Conservation (phyloP, 92 coral and sea anemone genomes). For the Umimayanthus kanabou region DNA sequence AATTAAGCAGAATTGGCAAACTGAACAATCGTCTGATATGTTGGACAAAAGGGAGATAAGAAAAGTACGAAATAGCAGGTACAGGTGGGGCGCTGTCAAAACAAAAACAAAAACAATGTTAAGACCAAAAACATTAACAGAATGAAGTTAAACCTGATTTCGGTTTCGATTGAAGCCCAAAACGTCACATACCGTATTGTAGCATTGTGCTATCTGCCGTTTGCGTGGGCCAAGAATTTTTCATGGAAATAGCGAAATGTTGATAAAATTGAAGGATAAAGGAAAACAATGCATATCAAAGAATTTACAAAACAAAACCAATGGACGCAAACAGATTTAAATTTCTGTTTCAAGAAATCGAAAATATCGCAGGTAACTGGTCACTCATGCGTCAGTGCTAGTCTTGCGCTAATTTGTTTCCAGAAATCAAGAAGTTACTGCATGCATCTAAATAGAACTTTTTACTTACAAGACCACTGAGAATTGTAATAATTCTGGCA, state of each 20-base stretch:
- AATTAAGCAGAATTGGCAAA: not conserved
- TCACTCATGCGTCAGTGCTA: too few species aligned
- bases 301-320: not conserved
- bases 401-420: too few species aligned
- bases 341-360: not conserved
- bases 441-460: too few species aligned
- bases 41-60: not conserved
- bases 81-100: not conserved
- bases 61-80: not conserved
- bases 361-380: not conserved
- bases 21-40: conserved; percentile 8
- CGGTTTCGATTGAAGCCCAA: too few species aligned
- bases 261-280: not conserved
- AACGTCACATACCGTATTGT: too few species aligned
- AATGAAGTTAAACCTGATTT: too few species aligned
- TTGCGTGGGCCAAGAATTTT: too few species aligned
- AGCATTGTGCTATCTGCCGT: too few species aligned
- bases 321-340: not conserved
- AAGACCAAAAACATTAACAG: not conserved
- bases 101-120: not conserved
- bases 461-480: too few species aligned
- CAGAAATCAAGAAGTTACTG: too few species aligned
- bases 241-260: not conserved
- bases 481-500: not conserved
- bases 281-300: not conserved